phyloP scores from a whole-genome alignment of 2,113 vertebrate genomes.

The Actenoides hombroni region DNA sequence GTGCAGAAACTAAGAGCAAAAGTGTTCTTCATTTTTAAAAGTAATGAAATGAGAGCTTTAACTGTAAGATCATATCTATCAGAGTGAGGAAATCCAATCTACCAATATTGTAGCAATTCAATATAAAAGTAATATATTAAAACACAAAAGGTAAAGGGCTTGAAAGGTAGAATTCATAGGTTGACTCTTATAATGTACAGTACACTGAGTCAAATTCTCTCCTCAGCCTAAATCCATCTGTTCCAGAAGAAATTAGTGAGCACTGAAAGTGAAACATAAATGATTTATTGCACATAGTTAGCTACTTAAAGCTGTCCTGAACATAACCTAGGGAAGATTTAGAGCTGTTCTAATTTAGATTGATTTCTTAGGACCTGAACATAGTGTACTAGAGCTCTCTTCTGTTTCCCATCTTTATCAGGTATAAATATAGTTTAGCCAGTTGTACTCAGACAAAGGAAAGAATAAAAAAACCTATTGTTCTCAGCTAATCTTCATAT shows the following conservation, averaged over 20 bases:
- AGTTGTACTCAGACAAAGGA: background rate
- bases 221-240: background rate
- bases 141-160: background rate
- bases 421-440: background rate
- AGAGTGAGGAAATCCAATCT: background rate
- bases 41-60: background rate
- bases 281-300: background rate
- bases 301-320: background rate
- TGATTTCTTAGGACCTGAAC: background rate
- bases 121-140: background rate
- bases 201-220: background rate
- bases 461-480: background rate
- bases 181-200: background rate
- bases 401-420: background rate
- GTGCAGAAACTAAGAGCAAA: background rate
- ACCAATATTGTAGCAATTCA: background rate
- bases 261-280: background rate
- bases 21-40: background rate
- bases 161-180: background rate
- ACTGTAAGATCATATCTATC: background rate
- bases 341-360: background rate
- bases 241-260: background rate
- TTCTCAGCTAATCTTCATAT: background rate
- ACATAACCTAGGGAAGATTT: background rate
- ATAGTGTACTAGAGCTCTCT: background rate